Evolutionary conservation across 2,888 invertebrate species (phyloP).

Genomic region (Dynastes hyllus): DNA sequence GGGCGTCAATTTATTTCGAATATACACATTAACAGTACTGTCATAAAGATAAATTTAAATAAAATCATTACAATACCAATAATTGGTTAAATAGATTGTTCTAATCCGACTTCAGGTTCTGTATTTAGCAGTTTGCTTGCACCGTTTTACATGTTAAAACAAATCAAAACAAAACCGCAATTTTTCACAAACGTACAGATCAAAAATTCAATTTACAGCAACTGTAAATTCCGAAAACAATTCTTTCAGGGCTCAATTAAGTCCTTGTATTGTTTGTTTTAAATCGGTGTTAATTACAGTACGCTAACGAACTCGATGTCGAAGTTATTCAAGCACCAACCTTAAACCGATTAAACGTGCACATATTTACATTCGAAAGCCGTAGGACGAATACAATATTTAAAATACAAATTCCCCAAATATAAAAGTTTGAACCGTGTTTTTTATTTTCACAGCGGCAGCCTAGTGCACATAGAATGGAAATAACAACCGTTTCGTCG

Average conservation of each 20-base stretch:
- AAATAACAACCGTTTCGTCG: not conserved
- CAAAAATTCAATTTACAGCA: not conserved
- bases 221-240: not conserved
- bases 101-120: too few relatives aligned
- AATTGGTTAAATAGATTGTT: too few relatives aligned
- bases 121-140: too few relatives aligned
- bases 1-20: too few relatives aligned
- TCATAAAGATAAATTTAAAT: too few relatives aligned
- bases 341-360: conserved; percentile 20
- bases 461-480: not conserved
- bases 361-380: not conserved
- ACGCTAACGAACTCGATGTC: conserved; percentile 5
- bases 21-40: too few relatives aligned
- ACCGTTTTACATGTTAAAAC: too few relatives aligned
- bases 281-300: conserved; percentile 30
- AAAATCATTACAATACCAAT: too few relatives aligned
- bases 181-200: too few relatives aligned
- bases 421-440: conserved; percentile 7
- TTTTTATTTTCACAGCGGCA: conserved; percentile 1
- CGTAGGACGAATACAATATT: conserved; percentile 5
- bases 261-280: not conserved
- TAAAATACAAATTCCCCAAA: conserved; percentile 34
- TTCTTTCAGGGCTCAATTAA: not conserved
- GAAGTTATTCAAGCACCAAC: conserved; percentile 1
- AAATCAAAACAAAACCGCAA: too few relatives aligned